Base-by-base conservation (phyloP, 92 coral and sea anemone genomes). In the Porites lobata region DNA sequence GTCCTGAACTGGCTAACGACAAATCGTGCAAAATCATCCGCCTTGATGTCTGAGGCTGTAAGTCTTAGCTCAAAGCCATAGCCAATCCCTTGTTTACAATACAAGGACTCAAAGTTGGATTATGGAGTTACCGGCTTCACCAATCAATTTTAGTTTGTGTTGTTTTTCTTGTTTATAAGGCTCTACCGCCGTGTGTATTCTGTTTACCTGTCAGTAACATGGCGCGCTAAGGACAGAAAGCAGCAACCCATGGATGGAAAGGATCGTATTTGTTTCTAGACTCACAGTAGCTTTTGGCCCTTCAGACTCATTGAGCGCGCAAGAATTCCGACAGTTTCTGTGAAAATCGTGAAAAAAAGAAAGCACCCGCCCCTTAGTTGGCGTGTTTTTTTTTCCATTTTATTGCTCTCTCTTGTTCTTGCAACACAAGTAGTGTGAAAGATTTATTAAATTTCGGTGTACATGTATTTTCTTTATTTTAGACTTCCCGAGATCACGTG, bases 211-310 rank as follows among this genome's bases (percentile, higher is more conserved):
- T 93, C 85, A 71, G 98, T 95, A 8, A 90, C 90, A 38, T 92
- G 95, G 90, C 90, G 87, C 22, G 84, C 95, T 65, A 98, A 97
- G 32, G 98, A 95, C 69, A 88, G 85, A 66, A 97, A 94, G 72
- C 94, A 80, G 38, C 87, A 81, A 38, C 78, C 79, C 19, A 61
- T 86, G 26, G 99, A 94, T 72, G 69, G 85, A 14, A 97, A 97
- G 98, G 99, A 95, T 75, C n/a, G 87, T 83, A 4, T 47, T 19
- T 19, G 8, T 7, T 43, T 29, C 61, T 71, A 50, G 47, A 38
- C 47, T 38, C 7, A 38, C 47, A 38, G 7, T 38, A 38, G 47
- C 47, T 38, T 38, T 3, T 38, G 47, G 6, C 47, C 7, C 7
- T 38, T 38, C 6, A 38, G 47, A 38, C 47, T 38, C 7, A 38